phyloP scores from a whole-genome alignment of 2,797 vertebrate genomes.

The Protonibea diacanthus region DNA sequence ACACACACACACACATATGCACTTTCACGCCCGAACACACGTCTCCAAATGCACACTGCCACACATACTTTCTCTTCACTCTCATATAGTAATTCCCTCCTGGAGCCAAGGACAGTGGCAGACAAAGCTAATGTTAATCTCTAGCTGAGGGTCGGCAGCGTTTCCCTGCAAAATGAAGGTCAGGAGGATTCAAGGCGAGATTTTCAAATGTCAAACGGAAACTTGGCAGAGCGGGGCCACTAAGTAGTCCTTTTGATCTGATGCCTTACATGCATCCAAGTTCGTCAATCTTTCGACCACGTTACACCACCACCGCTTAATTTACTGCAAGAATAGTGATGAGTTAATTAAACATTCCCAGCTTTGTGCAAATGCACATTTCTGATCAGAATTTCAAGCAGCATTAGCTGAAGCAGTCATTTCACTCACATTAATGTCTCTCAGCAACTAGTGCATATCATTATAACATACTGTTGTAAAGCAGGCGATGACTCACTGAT shows the following conservation, averaged over 20 bases:
- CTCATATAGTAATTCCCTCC: constrained; percentile 1
- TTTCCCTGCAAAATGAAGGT: constrained; percentile 69
- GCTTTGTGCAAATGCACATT: neutral
- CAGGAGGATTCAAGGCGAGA: constrained; percentile 64
- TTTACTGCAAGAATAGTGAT: constrained; percentile 7
- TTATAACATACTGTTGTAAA: neutral
- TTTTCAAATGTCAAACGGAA: constrained; percentile 74
- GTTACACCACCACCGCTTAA: neutral
- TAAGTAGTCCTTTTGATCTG: constrained; percentile 30
- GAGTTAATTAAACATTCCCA: constrained; percentile 37
- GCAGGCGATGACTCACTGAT: neutral
- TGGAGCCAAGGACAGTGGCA: constrained; percentile 68
- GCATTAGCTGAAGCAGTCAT: neutral
- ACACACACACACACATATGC: constrained; percentile 15
- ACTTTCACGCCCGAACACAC: neutral
- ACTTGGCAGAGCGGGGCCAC: constrained; percentile 56
- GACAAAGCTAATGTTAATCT: constrained; percentile 81
- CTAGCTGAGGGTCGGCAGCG: constrained; percentile 60
- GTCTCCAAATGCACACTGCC: constrained; percentile 8
- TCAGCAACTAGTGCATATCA: neutral
- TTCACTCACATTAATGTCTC: neutral
- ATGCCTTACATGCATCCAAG: constrained; percentile 18
- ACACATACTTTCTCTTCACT: constrained; percentile 10
- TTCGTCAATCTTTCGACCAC: neutral
- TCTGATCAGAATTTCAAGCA: neutral